Conservation (phyloP, 2,888 invertebrate genomes). For the Apodemia hepburni region DNA sequence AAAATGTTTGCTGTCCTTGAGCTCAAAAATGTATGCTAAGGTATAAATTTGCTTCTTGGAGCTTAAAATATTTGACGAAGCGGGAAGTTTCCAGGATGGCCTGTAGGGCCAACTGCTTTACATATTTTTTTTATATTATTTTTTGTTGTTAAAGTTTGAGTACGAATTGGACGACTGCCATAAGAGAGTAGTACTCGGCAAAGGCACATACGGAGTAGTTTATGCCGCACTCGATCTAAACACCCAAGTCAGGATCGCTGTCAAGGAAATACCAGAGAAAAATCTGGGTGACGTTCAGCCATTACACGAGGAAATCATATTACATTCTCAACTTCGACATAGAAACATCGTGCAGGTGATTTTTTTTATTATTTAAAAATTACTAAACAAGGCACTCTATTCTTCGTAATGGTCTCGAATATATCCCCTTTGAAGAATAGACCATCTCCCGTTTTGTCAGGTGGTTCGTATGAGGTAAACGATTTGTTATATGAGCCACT, state of each 20-base stretch:
- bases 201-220: slow-evolving; percentile 97
- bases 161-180: slow-evolving; percentile 96
- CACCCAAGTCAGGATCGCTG: slow-evolving; percentile 96
- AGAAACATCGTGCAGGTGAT: slow-evolving; percentile 95
- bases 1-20: no score
- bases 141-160: slow-evolving; percentile 83
- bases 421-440: no score
- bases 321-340: slow-evolving; percentile 97
- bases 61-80: no score
- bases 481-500: no score
- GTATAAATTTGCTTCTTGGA: no score
- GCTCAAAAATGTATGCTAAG: no score
- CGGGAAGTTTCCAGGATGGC: no score
- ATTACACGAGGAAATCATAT: slow-evolving; percentile 97
- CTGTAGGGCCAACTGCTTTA: no score
- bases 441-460: no score
- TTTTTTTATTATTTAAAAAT: background rate
- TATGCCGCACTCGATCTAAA: slow-evolving; percentile 96
- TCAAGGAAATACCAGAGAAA: slow-evolving; percentile 98
- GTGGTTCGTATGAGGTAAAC: no score
- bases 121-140: background rate
- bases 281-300: slow-evolving; percentile 98
- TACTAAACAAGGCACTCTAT: no score
- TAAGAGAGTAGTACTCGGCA: slow-evolving; percentile 92
- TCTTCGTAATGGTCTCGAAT: no score